phyloP scores from a whole-genome alignment of 2,797 vertebrate species.

The Eulemur mongoz region DNA sequence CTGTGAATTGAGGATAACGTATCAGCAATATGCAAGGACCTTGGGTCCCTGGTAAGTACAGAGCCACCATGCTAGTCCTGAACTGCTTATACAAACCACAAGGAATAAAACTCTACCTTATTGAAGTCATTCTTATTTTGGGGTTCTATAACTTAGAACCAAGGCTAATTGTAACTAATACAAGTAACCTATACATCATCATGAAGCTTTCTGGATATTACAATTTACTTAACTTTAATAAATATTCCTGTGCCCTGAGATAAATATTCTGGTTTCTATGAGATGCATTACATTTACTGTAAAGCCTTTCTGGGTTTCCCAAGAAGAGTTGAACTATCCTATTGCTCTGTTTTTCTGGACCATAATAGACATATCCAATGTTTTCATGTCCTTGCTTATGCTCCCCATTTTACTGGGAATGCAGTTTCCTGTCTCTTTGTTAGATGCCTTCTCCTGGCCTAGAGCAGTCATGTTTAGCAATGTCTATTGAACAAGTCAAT shows the following conservation, averaged over 20 bases:
- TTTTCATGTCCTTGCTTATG: background rate
- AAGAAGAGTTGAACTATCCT: background rate
- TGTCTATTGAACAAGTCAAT: background rate
- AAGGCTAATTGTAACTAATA: background rate
- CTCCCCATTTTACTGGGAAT: background rate
- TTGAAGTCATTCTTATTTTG: background rate
- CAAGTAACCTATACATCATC: background rate
- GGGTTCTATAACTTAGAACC: background rate
- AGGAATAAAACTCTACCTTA: background rate
- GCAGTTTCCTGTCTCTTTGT: background rate
- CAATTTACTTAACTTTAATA: background rate
- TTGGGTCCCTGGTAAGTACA: background rate
- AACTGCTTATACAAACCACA: background rate
- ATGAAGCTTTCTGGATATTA: background rate
- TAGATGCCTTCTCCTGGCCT: background rate
- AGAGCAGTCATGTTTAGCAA: background rate
- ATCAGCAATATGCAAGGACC: background rate
- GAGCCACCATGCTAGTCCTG: accelerated
- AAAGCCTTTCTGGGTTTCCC: background rate
- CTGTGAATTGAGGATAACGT: background rate
- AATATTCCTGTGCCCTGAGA: background rate
- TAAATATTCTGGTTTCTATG: background rate
- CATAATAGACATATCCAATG: accelerated
- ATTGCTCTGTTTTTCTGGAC: background rate
- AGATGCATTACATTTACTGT: background rate